Base-by-base conservation (phyloP, 2,113 vertebrate species). In the Eretmochelys imbricata region DNA sequence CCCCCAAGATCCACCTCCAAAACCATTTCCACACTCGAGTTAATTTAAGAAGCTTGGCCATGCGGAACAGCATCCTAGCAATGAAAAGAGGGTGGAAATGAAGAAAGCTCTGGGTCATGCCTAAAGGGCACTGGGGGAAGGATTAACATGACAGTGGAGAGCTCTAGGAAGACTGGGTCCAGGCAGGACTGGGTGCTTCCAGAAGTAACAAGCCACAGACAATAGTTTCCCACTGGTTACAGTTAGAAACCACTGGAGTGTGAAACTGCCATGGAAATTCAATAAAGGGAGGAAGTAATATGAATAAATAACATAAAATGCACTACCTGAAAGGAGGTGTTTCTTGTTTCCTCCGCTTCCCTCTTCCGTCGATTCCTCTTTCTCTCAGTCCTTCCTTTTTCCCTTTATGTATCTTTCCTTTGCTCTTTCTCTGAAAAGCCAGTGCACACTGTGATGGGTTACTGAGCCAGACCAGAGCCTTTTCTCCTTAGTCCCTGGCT, bases 111-210 rank as follows among this genome's bases (percentile, higher is more conserved):
- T 55, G 88, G 93, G 89, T 95, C 94, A 75, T 76, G 92, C 85
- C 95, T 90, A 79, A 97, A 93, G 88, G 81, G 85, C 79, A 92
- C 88, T 92, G 87, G 92, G n/a, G 92, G 83, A 85, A 95, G 95
- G 96, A 95, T 95, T 86, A 96, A 94, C 53, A 10, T 92, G 92
- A 95, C 96, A 88, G 48, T 75, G 85, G 59, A 76, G 92, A 95
- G 93, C 89, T 95, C n/a, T 87, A 59, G 88, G 91, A 90, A 83
- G 84, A 84, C 35, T 35, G 59, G 85, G 81, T n/a, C 88, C 96
- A 80, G 89, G 92, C 91, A 90, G 85, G 82, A 87, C 59, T 89
- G 93, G 85, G 92, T 90, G 89, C 83, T 95, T 84, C 24, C 88
- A 94, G 89, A 82, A 91, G 80, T 89, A 93, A 49, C 50, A 59